Conservation (phyloP, 2,888 invertebrate species). For the Ethmia dodecea region DNA sequence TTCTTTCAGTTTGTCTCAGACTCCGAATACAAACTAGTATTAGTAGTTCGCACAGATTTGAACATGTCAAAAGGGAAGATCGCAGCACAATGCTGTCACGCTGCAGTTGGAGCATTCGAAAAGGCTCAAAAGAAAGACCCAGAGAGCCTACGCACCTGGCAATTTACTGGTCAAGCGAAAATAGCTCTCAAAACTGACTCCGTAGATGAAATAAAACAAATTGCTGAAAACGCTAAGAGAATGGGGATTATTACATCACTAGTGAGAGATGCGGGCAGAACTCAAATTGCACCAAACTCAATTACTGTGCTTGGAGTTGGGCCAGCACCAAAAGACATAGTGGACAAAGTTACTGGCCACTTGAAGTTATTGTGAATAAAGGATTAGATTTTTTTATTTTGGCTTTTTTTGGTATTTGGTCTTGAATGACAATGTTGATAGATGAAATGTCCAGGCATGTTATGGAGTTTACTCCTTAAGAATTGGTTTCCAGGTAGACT, state of each 20-base stretch:
- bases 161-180: constrained; percentile 88
- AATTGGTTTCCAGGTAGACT: too few relatives aligned
- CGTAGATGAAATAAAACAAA: constrained; percentile 82
- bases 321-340: constrained; percentile 87
- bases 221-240: constrained; percentile 83
- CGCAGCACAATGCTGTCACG: constrained; percentile 96
- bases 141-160: constrained; percentile 75
- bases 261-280: constrained; percentile 94
- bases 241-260: constrained; percentile 84
- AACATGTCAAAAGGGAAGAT: constrained; percentile 98
- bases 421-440: too few relatives aligned
- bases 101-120: constrained; percentile 92
- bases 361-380: constrained; percentile 85
- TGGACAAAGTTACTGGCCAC: constrained; percentile 92
- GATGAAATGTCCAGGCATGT: too few relatives aligned
- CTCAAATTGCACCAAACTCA: constrained; percentile 93
- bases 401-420: too few relatives aligned
- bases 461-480: too few relatives aligned
- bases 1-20: constrained; percentile 54
- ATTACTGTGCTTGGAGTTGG: constrained; percentile 95
- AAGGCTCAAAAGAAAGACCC: constrained; percentile 80
- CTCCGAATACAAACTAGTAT: constrained; percentile 86
- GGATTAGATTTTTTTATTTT: too few relatives aligned
- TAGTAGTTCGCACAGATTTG: constrained; percentile 92
- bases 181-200: constrained; percentile 90